phyloP scores from a whole-genome alignment of 2,113 vertebrate genomes.

The Grantiella picta region DNA sequence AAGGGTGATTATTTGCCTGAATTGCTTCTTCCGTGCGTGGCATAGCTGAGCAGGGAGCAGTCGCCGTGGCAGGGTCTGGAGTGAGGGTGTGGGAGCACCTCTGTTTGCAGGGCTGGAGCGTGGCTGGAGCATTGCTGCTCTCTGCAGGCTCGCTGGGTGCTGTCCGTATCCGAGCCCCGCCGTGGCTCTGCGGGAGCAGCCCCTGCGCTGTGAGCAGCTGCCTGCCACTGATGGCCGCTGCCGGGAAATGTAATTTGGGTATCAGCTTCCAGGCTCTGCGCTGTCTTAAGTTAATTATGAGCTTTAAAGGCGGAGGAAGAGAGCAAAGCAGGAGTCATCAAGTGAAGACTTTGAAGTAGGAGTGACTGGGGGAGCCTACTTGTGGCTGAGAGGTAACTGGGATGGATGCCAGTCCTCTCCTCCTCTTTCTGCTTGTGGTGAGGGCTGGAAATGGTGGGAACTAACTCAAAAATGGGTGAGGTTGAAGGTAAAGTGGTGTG shows the following conservation, averaged over 20 bases:
- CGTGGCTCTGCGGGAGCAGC: background rate
- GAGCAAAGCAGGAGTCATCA: background rate
- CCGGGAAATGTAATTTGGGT: slow-evolving; percentile 24
- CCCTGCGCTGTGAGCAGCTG: background rate
- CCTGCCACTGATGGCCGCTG: background rate
- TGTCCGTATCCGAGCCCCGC: rapidly evolving
- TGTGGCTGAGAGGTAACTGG: background rate
- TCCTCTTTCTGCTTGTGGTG: background rate
- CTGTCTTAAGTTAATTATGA: slow-evolving; percentile 28
- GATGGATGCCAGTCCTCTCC: background rate
- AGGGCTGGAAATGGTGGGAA: background rate
- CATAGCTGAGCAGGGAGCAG: background rate
- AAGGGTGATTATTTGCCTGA: background rate
- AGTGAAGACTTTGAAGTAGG: background rate
- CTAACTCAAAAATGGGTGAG: background rate
- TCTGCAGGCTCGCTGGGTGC: background rate
- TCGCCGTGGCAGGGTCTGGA: background rate
- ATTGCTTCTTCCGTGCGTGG: background rate
- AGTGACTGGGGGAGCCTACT: background rate
- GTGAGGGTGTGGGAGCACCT: background rate
- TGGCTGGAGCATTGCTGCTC: slow-evolving; percentile 38
- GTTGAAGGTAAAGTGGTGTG: background rate
- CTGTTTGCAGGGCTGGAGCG: background rate
- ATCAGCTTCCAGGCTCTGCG: background rate
- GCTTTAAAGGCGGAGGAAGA: background rate